phyloP scores from a whole-genome alignment of 2,888 invertebrate genomes.

The Dasysyrphus tricinctus region DNA sequence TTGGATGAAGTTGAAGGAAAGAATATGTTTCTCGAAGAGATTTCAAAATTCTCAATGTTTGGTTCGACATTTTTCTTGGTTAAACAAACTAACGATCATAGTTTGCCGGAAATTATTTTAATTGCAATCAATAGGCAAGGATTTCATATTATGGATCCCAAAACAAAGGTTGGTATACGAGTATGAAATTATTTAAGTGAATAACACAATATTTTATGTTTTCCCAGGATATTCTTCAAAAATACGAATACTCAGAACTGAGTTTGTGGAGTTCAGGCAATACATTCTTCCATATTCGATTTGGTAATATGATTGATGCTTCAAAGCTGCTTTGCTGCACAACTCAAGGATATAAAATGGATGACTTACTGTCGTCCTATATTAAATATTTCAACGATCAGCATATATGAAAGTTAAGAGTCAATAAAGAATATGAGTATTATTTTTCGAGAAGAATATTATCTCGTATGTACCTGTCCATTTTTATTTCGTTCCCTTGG shows the following conservation, averaged over 20 bases:
- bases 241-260: slow-evolving; percentile 93
- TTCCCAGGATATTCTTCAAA: slow-evolving; percentile 90
- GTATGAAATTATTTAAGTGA: slow-evolving; percentile 81
- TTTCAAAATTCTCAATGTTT: slow-evolving; percentile 89
- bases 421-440: slow-evolving; percentile 1
- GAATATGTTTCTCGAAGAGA: slow-evolving; percentile 89
- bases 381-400: slow-evolving; percentile 84
- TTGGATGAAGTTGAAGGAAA: slow-evolving; percentile 90
- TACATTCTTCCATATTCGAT: slow-evolving; percentile 96
- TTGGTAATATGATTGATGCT: slow-evolving; percentile 96
- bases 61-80: slow-evolving; percentile 98
- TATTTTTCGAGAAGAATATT: not conserved
- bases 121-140: slow-evolving; percentile 96
- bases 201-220: slow-evolving; percentile 20
- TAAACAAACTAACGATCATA: slow-evolving; percentile 94
- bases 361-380: slow-evolving; percentile 96
- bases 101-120: slow-evolving; percentile 92
- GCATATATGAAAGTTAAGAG: not conserved
- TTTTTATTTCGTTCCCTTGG: too few relatives aligned
- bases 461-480: too few relatives aligned
- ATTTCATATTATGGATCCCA: slow-evolving; percentile 94
- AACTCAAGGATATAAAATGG: slow-evolving; percentile 97
- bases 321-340: slow-evolving; percentile 96
- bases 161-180: too few relatives aligned
- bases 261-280: slow-evolving; percentile 98